Evolutionary conservation across 2,888 invertebrate genomes (phyloP), one percentile per base, ranked within the genome.

Genomic region (Empis livida): DNA sequence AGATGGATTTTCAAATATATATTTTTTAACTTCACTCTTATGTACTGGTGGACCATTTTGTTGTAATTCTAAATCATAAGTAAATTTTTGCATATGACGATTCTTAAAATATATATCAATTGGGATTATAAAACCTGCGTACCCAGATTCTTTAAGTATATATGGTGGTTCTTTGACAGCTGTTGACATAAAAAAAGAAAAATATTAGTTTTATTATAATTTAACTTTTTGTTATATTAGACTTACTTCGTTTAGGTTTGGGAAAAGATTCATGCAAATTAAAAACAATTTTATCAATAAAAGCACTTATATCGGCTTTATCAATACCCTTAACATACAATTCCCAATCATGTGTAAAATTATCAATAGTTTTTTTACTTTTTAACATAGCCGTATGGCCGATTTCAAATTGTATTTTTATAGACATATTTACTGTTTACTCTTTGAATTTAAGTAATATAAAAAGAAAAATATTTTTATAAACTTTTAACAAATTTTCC

Each of bases 291-390:
- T 89, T 93, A 51, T 95, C 94, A 48, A 95, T 82, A 74, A 89
- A 96, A 64, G 86, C 79, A 61, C 87, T 82, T 58, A 96, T 89
- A 62, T 88, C 86, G 55, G 84, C 81, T 57, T 84, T 84, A 62
- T 93, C 90, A 55, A 81, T 79, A 46, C 94, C 94, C 61, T 87
- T 78, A 17, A 96, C 90, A 72, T 86, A 95, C 46, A 96, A 83
- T 68, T 90, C 89, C 96, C 96, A 96, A 68, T 96, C 95, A 72
- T 96, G 96, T 56, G 95, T 96, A 66, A 89, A 94, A 42, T 92
- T 94, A 65, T 92, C 89, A 17, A 81, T 79, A 13, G 92, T 90
- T 58, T 80, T 79, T 65, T 87, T 86, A 46, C 80, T 79, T 61
- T 87, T 81, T 57, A 91, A 67, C 51, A 80, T 78, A 55, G 95